Conservation (phyloP, 2,888 invertebrate species). For the Sinhomidia bicolor region DNA sequence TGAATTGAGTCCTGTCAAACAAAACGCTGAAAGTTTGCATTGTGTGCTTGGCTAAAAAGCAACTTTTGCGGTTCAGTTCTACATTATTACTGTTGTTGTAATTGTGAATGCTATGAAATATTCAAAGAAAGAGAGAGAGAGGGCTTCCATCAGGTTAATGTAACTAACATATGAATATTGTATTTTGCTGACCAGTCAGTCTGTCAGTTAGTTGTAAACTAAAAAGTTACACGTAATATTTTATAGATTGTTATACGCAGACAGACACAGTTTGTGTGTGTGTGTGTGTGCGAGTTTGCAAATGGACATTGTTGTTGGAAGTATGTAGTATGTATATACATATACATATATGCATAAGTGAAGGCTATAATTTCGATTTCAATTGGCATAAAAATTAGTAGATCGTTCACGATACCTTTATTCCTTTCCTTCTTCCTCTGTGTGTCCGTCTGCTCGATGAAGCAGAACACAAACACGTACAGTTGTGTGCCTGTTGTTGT, state of each 20-base stretch:
- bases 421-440: too few relatives aligned
- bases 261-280: too few relatives aligned
- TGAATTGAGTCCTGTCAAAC: conserved; percentile 39
- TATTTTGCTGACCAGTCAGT: too few relatives aligned
- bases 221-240: conserved; percentile 1
- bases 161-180: too few relatives aligned
- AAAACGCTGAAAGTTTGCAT: neutral
- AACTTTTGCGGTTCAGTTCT: conserved; percentile 20
- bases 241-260: too few relatives aligned
- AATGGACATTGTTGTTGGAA: conserved; percentile 1
- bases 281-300: conserved; percentile 38
- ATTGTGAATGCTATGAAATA: conserved; percentile 6
- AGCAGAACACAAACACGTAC: neutral
- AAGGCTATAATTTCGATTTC: conserved; percentile 68
- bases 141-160: too few relatives aligned
- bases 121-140: conserved; percentile 2
- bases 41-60: neutral
- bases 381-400: conserved; percentile 69
- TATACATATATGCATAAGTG: too few relatives aligned
- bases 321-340: too few relatives aligned
- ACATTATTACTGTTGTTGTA: neutral
- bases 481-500: too few relatives aligned
- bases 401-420: conserved; percentile 38
- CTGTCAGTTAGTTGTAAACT: too few relatives aligned
- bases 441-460: conserved; percentile 25